Evolutionary conservation across 2,888 invertebrate genomes (phyloP), one percentile per base, ranked within the genome.

Genomic region (Coenonympha arcania): DNA sequence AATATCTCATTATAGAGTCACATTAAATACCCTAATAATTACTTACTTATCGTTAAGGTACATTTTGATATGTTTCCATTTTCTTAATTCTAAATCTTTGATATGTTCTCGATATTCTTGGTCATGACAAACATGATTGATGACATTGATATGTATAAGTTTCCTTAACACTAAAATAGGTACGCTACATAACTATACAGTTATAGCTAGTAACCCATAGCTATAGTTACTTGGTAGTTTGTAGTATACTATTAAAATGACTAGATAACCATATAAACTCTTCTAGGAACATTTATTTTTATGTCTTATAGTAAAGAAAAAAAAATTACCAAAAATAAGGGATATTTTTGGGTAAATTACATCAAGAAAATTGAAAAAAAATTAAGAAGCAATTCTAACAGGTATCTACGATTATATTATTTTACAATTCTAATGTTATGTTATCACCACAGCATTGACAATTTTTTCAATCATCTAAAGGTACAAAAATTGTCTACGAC

Each of bases 41-140:
- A 19, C 19, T 2, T 15, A 39, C 4, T 9, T 13, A 37, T 13
- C 6, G 15, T 13, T 22, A 11, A 24, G 19, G n/a, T 48, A 56
- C 22, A 50, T 13, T 24, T 50, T 48, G 26, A 52, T 43, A 50
- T 54, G 45, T 50, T 36, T 48, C 22, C 9, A 24, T 33, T n/a
- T 31, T 26, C 55, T 56, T 60, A 60, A 36, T 46, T 13, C 31
- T 59, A 68, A 60, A 61, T 57, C 65, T 69, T 83, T 83, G 84
- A 85, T 85, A 85, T 86, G 86, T 85, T 76, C 77, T 75, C 58
- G 82, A 85, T 83, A 86, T 87, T 85, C 84, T 72, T 81, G 83
- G 77, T 63, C 85, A 83, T 73, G 80, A 66, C 59, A 51, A 28
- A 67, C 79, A 81, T 77, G 80, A 74, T 62, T 61, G 44, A 16